phyloP scores from a whole-genome alignment of 2,888 invertebrate species.

The Macrophya alboannulata region DNA sequence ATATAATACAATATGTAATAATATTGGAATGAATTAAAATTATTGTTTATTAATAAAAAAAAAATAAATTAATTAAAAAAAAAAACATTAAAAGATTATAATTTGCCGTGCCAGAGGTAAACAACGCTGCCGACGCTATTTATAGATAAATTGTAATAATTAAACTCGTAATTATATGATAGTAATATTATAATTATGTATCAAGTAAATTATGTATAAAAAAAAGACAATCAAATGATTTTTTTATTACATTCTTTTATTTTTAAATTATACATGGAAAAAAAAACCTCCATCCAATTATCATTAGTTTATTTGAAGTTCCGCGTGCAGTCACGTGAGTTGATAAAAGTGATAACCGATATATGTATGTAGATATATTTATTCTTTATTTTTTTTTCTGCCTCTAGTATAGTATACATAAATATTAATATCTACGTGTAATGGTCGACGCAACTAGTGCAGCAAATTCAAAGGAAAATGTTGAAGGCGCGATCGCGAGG shows the following conservation, averaged over 20 bases:
- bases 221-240: constrained; percentile 58
- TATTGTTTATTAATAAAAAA: constrained; percentile 14
- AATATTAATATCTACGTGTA: not conserved
- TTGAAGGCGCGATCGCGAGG: not conserved
- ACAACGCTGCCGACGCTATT: constrained; percentile 72
- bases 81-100: constrained; percentile 42
- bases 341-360: no score
- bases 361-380: not conserved
- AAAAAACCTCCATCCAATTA: not conserved
- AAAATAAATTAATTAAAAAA: not conserved
- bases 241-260: constrained; percentile 46
- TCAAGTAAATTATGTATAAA: constrained; percentile 74
- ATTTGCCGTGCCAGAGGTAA: constrained; percentile 62
- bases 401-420: not conserved
- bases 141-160: constrained; percentile 69
- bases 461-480: not conserved
- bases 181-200: constrained; percentile 70
- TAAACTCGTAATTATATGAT: constrained; percentile 60
- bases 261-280: not conserved
- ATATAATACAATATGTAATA: constrained; percentile 25
- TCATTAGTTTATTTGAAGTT: not conserved
- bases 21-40: constrained; percentile 32
- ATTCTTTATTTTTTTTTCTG: not conserved
- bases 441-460: not conserved
- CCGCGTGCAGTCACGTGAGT: no score